Evolutionary conservation across 92 coral and sea anemone genomes (phyloP).

Genomic region (Palythoa heliodiscus): DNA sequence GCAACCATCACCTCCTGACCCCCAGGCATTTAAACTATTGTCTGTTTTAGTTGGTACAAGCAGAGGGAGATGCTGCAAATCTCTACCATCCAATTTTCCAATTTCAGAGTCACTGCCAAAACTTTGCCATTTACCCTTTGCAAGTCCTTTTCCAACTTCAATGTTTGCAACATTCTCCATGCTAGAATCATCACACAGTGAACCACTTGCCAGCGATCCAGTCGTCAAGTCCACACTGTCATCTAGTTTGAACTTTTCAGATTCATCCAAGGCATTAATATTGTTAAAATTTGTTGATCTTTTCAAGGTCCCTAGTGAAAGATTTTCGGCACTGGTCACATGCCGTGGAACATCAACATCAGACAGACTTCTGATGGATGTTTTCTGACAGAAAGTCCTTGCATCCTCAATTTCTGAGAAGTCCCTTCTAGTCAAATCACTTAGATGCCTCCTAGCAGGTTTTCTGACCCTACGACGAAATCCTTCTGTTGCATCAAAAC

Average conservation of each 20-base stretch:
- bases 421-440: conserved; percentile 88
- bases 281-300: conserved; percentile 91
- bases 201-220: conserved; percentile 47
- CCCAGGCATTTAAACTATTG: conserved; percentile 1
- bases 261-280: conserved; percentile 86
- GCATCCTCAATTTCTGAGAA: conserved; percentile 71
- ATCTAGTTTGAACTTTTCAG: conserved; percentile 69
- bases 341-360: conserved; percentile 76
- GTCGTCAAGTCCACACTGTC: conserved; percentile 41
- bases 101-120: conserved; percentile 64
- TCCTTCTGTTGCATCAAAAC: conserved; percentile 55
- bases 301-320: conserved; percentile 74
- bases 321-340: conserved; percentile 65
- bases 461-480: conserved; percentile 54
- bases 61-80: not conserved
- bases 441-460: conserved; percentile 85
- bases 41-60: not conserved
- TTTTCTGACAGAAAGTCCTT: conserved; percentile 55
- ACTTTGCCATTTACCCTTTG: conserved; percentile 54
- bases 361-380: conserved; percentile 63
- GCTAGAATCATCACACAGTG: conserved; percentile 31
- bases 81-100: not conserved
- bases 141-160: conserved; percentile 10
- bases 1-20: not conserved
- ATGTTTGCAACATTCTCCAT: conserved; percentile 25